Conservation (phyloP, 2,113 vertebrate genomes). For the Bufo gargarizans region DNA sequence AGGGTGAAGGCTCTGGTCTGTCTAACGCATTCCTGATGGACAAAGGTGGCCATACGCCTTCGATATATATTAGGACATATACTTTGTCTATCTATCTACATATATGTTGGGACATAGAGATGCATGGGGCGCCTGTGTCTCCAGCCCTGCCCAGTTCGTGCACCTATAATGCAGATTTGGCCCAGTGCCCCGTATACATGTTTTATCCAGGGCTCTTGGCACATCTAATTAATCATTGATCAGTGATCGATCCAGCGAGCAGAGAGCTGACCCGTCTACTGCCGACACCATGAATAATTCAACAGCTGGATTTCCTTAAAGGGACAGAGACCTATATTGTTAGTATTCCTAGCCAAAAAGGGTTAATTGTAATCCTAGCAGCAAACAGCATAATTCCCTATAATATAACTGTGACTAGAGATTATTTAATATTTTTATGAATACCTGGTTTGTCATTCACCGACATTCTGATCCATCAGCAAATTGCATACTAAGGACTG, state of each 20-base stretch:
- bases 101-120: too few species aligned
- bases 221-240: constrained; percentile 77
- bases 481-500: too few species aligned
- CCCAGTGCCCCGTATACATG: neutral
- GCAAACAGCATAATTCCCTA: neutral
- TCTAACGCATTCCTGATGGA: too few species aligned
- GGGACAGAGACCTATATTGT: constrained; percentile 12
- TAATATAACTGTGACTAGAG: neutral
- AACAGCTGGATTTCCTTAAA: constrained; percentile 61
- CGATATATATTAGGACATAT: too few species aligned
- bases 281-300: constrained; percentile 74
- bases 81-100: too few species aligned
- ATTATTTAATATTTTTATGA: too few species aligned
- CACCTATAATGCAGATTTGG: neutral
- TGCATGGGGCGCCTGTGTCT: neutral
- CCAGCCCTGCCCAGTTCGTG: neutral
- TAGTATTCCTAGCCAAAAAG: neutral
- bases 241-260: constrained; percentile 74
- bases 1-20: too few species aligned
- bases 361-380: neutral
- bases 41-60: too few species aligned
- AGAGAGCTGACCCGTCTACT: constrained; percentile 73
- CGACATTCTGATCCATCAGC: too few species aligned
- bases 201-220: neutral
- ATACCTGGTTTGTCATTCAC: too few species aligned